Evolutionary conservation across 2,113 vertebrate species (phyloP).

Genomic region (Tachysurus vachellii): DNA sequence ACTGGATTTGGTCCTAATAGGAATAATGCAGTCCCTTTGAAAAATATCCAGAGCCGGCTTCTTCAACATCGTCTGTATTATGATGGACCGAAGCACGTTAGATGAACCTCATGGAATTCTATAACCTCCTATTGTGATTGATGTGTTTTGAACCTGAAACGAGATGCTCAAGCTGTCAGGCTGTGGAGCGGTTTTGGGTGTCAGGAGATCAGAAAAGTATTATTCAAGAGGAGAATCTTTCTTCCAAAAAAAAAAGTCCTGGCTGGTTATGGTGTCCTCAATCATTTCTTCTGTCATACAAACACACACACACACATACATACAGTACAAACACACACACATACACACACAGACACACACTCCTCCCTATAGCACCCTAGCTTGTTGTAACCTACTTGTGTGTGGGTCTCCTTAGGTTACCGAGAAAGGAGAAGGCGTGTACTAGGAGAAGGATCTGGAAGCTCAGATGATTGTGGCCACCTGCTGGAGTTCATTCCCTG

Average conservation of each 20-base stretch:
- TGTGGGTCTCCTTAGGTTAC: conserved; percentile 76
- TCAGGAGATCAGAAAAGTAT: neutral
- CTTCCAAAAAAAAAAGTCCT: neutral
- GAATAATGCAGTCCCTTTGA: neutral
- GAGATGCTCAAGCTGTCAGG: neutral
- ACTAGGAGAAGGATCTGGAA: conserved; percentile 69
- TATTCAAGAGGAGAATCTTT: neutral
- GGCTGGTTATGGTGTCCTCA: neutral
- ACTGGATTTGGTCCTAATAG: neutral
- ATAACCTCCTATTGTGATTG: neutral
- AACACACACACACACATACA: neutral
- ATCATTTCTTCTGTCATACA: neutral
- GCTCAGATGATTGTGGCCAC: conserved; percentile 77
- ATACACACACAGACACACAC: conserved; percentile 11
- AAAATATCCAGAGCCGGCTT: conserved; percentile 4
- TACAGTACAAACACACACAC: neutral
- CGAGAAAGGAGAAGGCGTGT: conserved; percentile 81
- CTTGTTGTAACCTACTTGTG: neutral
- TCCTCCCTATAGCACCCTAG: neutral
- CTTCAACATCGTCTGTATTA: conserved; percentile 11
- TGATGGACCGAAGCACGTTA: neutral
- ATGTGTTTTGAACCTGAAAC: neutral
- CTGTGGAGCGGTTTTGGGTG: neutral
- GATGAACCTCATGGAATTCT: neutral
- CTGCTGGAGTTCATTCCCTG: conserved; percentile 86